phyloP scores from a whole-genome alignment of 2,797 vertebrate species.

The Decapterus maruadsi region DNA sequence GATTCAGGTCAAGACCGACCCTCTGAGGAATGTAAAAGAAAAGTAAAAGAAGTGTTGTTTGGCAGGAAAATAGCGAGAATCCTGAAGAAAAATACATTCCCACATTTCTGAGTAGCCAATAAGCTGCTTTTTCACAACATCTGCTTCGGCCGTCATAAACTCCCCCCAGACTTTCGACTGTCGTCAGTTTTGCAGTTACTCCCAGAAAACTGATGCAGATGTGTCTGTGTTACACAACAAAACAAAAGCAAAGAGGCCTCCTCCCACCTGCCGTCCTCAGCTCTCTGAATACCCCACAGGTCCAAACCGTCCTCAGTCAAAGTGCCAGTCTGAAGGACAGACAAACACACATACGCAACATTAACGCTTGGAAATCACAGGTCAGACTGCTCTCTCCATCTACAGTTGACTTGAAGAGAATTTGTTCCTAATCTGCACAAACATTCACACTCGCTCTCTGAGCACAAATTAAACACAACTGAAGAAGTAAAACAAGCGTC shows the following conservation, averaged over 20 bases:
- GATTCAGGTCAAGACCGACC: background rate
- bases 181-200: background rate
- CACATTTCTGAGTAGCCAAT: background rate
- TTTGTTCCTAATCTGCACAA: background rate
- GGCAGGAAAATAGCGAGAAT: background rate
- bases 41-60: background rate
- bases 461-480: background rate
- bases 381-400: background rate
- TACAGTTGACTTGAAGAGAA: background rate
- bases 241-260: background rate
- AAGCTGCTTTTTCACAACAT: background rate
- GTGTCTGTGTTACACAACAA: background rate
- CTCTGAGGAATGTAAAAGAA: background rate
- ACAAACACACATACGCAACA: background rate
- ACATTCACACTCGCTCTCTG: slow-evolving; percentile 4
- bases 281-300: slow-evolving; percentile 93
- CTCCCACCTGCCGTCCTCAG: slow-evolving; percentile 86
- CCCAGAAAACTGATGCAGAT: background rate
- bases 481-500: background rate
- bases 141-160: background rate
- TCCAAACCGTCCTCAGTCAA: slow-evolving; percentile 97
- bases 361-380: background rate
- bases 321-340: slow-evolving; percentile 90
- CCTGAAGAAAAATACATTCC: background rate
- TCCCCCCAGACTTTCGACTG: background rate